phyloP scores from a whole-genome alignment of 2,113 vertebrate species.

The Phyllostomus hastatus region DNA sequence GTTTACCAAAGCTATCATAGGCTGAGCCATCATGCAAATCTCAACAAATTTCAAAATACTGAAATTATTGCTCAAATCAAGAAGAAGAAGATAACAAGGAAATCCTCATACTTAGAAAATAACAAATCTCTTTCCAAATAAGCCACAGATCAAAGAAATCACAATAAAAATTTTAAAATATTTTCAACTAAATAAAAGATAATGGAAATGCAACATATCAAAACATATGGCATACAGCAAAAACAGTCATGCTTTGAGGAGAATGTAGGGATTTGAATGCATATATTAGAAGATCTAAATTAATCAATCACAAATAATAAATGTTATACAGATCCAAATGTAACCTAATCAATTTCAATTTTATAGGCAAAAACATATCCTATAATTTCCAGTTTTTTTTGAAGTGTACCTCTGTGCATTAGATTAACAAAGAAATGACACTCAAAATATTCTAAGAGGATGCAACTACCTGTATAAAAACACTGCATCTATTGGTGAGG shows the following conservation, averaged over 20 bases:
- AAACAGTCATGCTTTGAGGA: not conserved
- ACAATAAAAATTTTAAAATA: not conserved
- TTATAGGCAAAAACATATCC: constrained; percentile 2
- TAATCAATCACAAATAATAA: not conserved
- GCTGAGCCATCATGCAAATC: not conserved
- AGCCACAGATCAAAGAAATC: not conserved
- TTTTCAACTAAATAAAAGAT: constrained; percentile 12
- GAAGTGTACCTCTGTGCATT: not conserved
- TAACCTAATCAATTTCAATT: constrained; percentile 1
- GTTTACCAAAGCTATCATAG: not conserved
- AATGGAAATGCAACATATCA: not conserved
- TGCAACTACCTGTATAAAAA: constrained; percentile 94
- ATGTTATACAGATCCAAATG: not conserved
- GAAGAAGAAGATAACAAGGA: not conserved
- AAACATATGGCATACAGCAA: not conserved
- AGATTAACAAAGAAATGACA: not conserved
- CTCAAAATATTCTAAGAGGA: constrained; percentile 39
- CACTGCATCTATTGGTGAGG: constrained; percentile 92
- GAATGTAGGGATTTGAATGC: not conserved
- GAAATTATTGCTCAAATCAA: not conserved
- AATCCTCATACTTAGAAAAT: not conserved
- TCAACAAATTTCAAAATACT: constrained; percentile 7
- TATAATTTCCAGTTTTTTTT: not conserved
- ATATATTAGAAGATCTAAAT: constrained; percentile 27
- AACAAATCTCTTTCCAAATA: constrained; percentile 29